A percentile compares a stretch with the other conserved stretches of the same genome.
Conservation (phyloP, 2,113 vertebrate species). For the Nerophis ophidion region DNA sequence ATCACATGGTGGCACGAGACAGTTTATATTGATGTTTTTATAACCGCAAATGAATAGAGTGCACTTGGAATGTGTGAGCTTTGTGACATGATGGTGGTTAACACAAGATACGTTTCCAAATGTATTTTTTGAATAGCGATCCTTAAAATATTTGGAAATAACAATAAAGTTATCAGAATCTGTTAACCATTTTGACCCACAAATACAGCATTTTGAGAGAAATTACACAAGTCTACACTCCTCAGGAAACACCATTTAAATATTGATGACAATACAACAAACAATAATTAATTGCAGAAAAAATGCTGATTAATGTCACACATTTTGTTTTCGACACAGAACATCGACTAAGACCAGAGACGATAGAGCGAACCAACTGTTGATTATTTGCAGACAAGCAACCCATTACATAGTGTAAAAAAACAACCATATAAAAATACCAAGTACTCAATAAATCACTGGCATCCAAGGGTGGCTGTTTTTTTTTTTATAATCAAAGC, state of each 20-base stretch:
- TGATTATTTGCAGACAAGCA: conserved; percentile 62
- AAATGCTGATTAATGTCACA: conserved; percentile 20
- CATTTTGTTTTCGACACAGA: conserved; percentile 34
- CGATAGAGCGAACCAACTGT: conserved; percentile 59
- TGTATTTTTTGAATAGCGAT: neutral
- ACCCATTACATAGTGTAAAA: conserved; percentile 63
- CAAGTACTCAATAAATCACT: conserved; percentile 66
- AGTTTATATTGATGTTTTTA: neutral
- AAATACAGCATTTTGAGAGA: neutral
- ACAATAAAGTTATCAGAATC: conserved; percentile 2
- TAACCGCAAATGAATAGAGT: neutral
- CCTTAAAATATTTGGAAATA: neutral
- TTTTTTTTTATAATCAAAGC: conserved; percentile 64
- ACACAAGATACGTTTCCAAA: neutral
- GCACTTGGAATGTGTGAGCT: neutral
- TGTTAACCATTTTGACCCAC: neutral
- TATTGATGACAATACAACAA: conserved; percentile 19
- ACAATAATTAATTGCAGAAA: conserved; percentile 18
- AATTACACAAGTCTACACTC: conserved; percentile 8
- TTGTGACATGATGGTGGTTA: neutral
- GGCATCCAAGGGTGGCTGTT: conserved; percentile 53
- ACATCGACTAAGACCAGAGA: conserved; percentile 22
- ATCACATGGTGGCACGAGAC: neutral
- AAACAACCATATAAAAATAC: conserved; percentile 72
- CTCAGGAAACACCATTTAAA: conserved; percentile 9